Percentiles rank a stretch among this genome's conserved stretches.
Conservation (phyloP, 64 coral and sea anemone genomes). For the Trachythela sp. region DNA sequence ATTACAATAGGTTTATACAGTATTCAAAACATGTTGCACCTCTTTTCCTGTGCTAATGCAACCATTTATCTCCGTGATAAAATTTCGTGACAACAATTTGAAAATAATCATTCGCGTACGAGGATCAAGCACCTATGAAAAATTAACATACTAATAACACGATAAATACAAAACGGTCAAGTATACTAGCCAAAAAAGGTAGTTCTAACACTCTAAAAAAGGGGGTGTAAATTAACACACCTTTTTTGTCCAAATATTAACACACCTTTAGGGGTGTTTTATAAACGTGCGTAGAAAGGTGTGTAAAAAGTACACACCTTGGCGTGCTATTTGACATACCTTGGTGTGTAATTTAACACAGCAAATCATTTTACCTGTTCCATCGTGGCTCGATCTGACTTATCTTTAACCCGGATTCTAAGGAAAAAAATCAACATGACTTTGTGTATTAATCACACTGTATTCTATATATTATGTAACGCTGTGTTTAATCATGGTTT, state of each 20-base stretch:
- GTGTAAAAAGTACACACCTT: too few species aligned
- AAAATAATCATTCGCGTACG: constrained; percentile 97
- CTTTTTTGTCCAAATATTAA: too few species aligned
- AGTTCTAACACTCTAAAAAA: too few species aligned
- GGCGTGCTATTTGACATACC: not conserved
- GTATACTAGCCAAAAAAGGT: too few species aligned
- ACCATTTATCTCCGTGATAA: constrained; percentile 95
- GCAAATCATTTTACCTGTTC: not conserved
- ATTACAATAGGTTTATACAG: too few species aligned
- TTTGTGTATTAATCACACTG: not conserved
- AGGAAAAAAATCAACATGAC: not conserved
- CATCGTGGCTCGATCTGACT: constrained; percentile 7
- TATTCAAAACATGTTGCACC: not conserved
- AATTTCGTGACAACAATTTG: constrained; percentile 77
- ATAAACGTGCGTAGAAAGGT: too few species aligned
- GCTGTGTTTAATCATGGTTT: too few species aligned
- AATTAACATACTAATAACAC: not conserved
- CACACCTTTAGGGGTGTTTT: too few species aligned
- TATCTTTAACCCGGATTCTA: constrained; percentile 10
- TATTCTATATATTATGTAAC: not conserved
- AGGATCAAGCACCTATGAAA: constrained; percentile 87
- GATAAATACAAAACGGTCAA: too few species aligned
- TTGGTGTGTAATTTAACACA: not conserved
- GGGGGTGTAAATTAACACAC: too few species aligned
- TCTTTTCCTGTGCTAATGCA: constrained; percentile 99